Percentiles rank a stretch among this genome's conserved stretches.
Conservation (phyloP, 2,888 invertebrate genomes). For the Aleiodes alternator region DNA sequence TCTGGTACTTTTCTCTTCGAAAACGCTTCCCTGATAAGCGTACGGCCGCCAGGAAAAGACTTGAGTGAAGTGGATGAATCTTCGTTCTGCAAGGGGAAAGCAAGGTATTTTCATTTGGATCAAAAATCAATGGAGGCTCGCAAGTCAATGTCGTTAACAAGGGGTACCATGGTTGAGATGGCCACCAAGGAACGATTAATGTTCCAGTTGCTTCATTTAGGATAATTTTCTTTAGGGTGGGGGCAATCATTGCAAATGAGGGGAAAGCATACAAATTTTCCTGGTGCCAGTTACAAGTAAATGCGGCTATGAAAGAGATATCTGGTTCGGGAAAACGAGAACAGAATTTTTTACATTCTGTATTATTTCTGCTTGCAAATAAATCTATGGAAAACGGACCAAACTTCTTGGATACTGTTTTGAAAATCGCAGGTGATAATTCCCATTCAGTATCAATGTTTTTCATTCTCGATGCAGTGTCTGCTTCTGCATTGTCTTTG, state of each 20-base stretch:
- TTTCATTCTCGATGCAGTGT: constrained; percentile 37
- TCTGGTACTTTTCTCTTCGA: too few relatives aligned
- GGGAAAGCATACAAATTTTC: constrained; percentile 49
- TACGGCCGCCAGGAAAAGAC: too few relatives aligned
- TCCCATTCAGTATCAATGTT: constrained; percentile 52
- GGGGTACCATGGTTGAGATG: constrained; percentile 51
- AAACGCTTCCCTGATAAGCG: too few relatives aligned
- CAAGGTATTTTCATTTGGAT: too few relatives aligned
- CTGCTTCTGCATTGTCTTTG: constrained; percentile 48
- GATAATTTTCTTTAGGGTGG: constrained; percentile 44
- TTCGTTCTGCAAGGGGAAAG: constrained; percentile 6
- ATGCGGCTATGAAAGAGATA: constrained; percentile 44
- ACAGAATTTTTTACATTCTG: constrained; percentile 45
- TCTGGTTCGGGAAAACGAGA: constrained; percentile 47
- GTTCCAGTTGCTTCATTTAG: constrained; percentile 48
- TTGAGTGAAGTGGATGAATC: too few relatives aligned
- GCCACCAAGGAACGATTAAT: constrained; percentile 49
- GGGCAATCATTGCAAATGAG: constrained; percentile 50
- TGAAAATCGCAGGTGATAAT: constrained; percentile 40
- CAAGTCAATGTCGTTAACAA: background rate
- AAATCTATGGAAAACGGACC: constrained; percentile 46
- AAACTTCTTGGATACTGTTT: constrained; percentile 35
- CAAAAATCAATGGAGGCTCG: too few relatives aligned
- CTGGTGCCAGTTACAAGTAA: constrained; percentile 45
- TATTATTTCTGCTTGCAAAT: constrained; percentile 48